Percentiles rank a stretch among this genome's conserved stretches.
phyloP scores from a whole-genome alignment of 1,140 invertebrate species.

The Trinorchestia longiramus region DNA sequence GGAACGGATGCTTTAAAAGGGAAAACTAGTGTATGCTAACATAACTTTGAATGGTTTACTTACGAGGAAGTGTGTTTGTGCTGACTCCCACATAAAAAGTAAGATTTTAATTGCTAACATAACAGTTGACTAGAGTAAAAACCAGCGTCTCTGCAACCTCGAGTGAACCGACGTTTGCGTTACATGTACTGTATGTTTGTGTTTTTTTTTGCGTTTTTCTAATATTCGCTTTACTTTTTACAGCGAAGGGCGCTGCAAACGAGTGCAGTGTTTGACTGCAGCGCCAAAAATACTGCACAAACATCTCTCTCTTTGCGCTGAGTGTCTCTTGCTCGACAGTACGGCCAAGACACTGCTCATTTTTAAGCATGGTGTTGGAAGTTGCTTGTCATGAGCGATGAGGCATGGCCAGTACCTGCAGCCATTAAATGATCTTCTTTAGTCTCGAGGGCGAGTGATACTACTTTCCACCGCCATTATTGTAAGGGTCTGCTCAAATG shows the following conservation, averaged over 20 bases:
- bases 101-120: background rate
- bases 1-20: background rate
- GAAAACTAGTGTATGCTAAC: background rate
- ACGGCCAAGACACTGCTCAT: conserved; percentile 15
- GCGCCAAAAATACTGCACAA: conserved; percentile 34
- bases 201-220: background rate
- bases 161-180: background rate
- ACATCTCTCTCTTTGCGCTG: conserved; percentile 3
- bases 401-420: background rate
- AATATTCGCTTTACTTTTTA: conserved; percentile 4
- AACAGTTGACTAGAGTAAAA: background rate
- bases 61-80: background rate
- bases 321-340: background rate
- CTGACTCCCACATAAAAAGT: background rate
- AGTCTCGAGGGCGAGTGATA: background rate
- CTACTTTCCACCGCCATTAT: background rate
- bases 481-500: background rate
- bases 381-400: conserved; percentile 12
- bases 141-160: too few species aligned
- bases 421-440: background rate
- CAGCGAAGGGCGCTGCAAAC: background rate
- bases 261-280: conserved; percentile 51
- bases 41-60: background rate
- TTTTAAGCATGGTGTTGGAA: background rate
- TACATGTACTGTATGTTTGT: background rate